A percentile compares a stretch with the other conserved stretches of the same genome.
phyloP scores from a whole-genome alignment of 2,113 vertebrate genomes.

The Hucho hucho region DNA sequence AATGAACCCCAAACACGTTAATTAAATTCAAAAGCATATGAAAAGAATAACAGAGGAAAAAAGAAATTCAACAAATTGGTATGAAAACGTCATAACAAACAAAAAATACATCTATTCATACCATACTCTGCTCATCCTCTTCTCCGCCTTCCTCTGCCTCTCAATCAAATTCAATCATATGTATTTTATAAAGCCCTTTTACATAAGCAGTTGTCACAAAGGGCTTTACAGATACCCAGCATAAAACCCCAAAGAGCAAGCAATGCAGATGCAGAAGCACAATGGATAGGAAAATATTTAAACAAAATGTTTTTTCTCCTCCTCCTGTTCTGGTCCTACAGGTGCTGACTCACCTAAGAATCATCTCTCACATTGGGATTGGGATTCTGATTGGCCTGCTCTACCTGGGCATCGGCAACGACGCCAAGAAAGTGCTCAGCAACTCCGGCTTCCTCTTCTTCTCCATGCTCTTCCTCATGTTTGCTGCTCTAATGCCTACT shows the following conservation, averaged over 20 bases:
- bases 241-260: too few relatives aligned
- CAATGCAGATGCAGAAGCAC: background rate
- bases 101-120: too few relatives aligned
- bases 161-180: too few relatives aligned
- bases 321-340: slow-evolving; percentile 32
- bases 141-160: too few relatives aligned
- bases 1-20: background rate
- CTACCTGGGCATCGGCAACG: slow-evolving; percentile 85
- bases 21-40: background rate
- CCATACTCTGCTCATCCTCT: too few relatives aligned
- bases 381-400: slow-evolving; percentile 85
- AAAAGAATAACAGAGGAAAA: background rate
- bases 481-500: slow-evolving; percentile 87
- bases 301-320: background rate
- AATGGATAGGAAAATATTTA: background rate
- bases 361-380: slow-evolving; percentile 85
- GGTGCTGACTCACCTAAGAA: slow-evolving; percentile 84
- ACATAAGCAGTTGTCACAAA: background rate
- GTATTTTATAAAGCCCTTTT: background rate
- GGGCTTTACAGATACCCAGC: too few relatives aligned
- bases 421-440: slow-evolving; percentile 89
- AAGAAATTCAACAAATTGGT: background rate
- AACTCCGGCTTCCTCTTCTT: slow-evolving; percentile 89
- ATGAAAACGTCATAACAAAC: too few relatives aligned
- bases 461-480: slow-evolving; percentile 90